Conservation (phyloP, 2,113 vertebrate species). For the Bubalus kerabau region DNA sequence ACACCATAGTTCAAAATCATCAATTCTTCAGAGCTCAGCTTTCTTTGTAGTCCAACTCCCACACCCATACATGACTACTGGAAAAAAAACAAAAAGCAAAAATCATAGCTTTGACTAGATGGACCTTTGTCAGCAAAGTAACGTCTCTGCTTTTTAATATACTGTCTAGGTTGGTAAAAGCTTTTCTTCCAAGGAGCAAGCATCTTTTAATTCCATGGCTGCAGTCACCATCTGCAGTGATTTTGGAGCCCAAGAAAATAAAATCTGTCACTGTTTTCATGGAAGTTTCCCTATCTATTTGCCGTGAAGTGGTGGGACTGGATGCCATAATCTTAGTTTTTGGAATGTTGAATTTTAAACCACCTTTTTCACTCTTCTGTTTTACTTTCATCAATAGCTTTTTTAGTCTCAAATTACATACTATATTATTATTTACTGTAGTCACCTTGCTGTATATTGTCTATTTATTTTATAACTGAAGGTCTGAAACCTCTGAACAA, state of each 20-base stretch:
- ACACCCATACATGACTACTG: neutral
- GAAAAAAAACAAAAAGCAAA: neutral
- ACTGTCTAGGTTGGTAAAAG: neutral
- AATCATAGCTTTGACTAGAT: neutral
- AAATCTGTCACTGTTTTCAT: neutral
- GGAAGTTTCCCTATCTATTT: neutral
- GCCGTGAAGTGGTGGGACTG: neutral
- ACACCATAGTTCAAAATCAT: neutral
- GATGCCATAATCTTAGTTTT: neutral
- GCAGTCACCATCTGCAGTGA: neutral
- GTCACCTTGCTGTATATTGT: neutral
- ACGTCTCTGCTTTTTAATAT: neutral
- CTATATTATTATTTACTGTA: neutral
- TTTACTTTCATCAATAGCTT: neutral
- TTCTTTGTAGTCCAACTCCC: neutral
- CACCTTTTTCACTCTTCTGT: neutral
- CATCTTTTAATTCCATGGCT: neutral
- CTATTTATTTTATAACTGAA: neutral
- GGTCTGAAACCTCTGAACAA: neutral
- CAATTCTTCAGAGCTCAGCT: neutral
- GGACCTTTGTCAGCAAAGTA: neutral
- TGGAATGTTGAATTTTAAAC: neutral
- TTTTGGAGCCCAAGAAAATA: neutral
- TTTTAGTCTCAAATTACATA: neutral
- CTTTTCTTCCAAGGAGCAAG: neutral